Base-by-base conservation (phyloP, 1,140 invertebrate genomes). In the Lordiphosa collinella region DNA sequence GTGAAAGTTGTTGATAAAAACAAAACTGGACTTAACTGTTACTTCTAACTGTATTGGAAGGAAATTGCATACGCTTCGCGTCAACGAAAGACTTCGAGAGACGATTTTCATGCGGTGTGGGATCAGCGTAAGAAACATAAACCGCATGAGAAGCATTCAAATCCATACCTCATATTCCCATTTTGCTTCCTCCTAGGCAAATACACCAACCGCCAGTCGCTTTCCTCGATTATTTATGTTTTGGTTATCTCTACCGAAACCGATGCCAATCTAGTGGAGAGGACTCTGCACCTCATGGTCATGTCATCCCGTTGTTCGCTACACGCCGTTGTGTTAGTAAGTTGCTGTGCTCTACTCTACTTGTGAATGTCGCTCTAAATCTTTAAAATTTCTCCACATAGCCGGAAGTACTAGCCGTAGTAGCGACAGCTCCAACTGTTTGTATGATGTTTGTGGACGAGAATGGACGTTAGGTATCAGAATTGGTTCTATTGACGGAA, bases 391-490 rank as follows among this genome's bases (percentile, higher is more conserved):
- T 50, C n/a, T 44, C 9, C 16, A 9, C 18, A 0, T 37, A 79
- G 75, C 48, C n/a, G 54, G 38, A 2, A 37, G 3, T 18, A 40
- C 9, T 11, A 60, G 51, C 8, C 13, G 7, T 9, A 63, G 57
- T 10, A 46, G 49, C 29, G 64, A 69, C 25, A 87, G 85, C 29
- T 35, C 35, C 18, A 32, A 78, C 31, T 88, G 79, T 29, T n/a
- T n/a, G n/a, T 88, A 79, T 86, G 66, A 47, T 86, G n/a, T 88
- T 87, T 52, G 61, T 88, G 5, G 86, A 88, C 41, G 86, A 87
- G 22, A 52, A 43, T 6, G 82, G 76, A 9, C 76, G n/a, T n/a
- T n/a, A n/a, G n/a, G 0, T 88, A 88, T 67, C 68, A 82, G 34
- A 88, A 86, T 43, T 88, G 86, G 86, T 40, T 56, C 72, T 88